These are phyloP conservation scores for Sarcophilus harrisii DNA, from an alignment of 2,797 vertebrate genomes.

Conservation along the genomic window DNA sequence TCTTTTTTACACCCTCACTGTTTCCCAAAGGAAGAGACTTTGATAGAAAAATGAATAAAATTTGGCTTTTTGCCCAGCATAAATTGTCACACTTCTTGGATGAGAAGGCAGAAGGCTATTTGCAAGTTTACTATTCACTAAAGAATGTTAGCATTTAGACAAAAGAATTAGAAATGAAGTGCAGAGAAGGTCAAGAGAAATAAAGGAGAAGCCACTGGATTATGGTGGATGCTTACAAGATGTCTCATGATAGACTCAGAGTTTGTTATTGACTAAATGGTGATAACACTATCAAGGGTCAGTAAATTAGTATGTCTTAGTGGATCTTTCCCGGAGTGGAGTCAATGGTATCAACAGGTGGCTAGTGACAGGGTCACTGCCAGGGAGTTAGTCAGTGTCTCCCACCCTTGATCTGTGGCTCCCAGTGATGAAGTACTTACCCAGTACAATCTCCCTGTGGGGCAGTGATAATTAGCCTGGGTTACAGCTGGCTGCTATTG, in stretches of 20 bases:
- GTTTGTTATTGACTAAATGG: neutral
- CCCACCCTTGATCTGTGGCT: slow-evolving; percentile 58
- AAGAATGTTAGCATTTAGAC: neutral
- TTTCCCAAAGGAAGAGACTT: neutral
- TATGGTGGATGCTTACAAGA: neutral
- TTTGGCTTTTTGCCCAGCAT: neutral
- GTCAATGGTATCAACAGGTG: slow-evolving; percentile 17
- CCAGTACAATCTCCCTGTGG: slow-evolving; percentile 63
- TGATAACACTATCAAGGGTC: neutral
- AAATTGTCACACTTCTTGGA: slow-evolving; percentile 1
- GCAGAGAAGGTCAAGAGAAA: neutral
- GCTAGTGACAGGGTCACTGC: slow-evolving; percentile 39
- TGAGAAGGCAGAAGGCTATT: neutral
- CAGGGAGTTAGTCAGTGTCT: neutral
- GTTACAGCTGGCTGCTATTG: slow-evolving; percentile 72
- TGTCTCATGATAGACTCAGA: neutral
- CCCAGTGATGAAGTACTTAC: slow-evolving; percentile 73
- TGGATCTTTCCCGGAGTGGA: slow-evolving; percentile 40
- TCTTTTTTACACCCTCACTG: neutral
- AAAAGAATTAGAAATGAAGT: slow-evolving; percentile 4
- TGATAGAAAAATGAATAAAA: neutral
- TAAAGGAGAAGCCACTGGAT: neutral
- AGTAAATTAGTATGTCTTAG: neutral
- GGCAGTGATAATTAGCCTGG: slow-evolving; percentile 78
- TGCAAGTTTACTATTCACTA: neutral